These are phyloP conservation scores for Drosophila lowei DNA, from an alignment of 1,140 invertebrate genomes.

Conservation along the genomic window DNA sequence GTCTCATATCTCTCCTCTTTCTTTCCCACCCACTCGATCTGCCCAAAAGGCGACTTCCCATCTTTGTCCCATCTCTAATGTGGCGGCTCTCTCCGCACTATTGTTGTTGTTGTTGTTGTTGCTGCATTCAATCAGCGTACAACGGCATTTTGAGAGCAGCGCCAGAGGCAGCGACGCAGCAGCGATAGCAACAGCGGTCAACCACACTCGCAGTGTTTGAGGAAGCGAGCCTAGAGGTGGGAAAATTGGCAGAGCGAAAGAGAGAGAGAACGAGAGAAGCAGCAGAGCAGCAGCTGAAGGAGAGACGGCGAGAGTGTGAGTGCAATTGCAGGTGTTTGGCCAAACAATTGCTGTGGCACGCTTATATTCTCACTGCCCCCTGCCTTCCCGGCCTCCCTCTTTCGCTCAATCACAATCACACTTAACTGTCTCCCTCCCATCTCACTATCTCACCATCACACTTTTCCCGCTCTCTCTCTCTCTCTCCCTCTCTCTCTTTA, in stretches of 20 bases:
- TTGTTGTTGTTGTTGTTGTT: slow-evolving; percentile 30
- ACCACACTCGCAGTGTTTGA: slow-evolving; percentile 70
- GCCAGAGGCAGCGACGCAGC: slow-evolving; percentile 26
- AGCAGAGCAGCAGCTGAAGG: slow-evolving; percentile 15
- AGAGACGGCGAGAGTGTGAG: slow-evolving; percentile 12
- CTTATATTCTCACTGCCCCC: slow-evolving; percentile 28
- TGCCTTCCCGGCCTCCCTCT: background rate
- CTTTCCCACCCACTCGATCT: too few species aligned
- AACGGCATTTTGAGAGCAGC: slow-evolving; percentile 70
- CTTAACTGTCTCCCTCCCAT: background rate
- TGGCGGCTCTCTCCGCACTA: slow-evolving; percentile 21
- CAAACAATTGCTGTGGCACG: slow-evolving; percentile 54
- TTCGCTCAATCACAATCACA: slow-evolving; percentile 1
- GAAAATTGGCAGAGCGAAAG: slow-evolving; percentile 35
- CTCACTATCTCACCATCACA: background rate
- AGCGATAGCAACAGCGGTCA: slow-evolving; percentile 58
- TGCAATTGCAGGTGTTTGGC: slow-evolving; percentile 52
- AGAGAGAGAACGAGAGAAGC: slow-evolving; percentile 32
- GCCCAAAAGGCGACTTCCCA: too few species aligned
- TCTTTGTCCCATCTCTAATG: slow-evolving; percentile 24
- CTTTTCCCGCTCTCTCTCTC: slow-evolving; percentile 9
- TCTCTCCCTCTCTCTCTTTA: slow-evolving; percentile 22
- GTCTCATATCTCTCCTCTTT: too few species aligned
- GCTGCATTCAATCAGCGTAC: slow-evolving; percentile 73
- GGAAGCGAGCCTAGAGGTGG: slow-evolving; percentile 54